These are phyloP conservation scores for Cosmia trapezina DNA, from an alignment of 2,888 invertebrate genomes.

Conservation along the genomic window DNA sequence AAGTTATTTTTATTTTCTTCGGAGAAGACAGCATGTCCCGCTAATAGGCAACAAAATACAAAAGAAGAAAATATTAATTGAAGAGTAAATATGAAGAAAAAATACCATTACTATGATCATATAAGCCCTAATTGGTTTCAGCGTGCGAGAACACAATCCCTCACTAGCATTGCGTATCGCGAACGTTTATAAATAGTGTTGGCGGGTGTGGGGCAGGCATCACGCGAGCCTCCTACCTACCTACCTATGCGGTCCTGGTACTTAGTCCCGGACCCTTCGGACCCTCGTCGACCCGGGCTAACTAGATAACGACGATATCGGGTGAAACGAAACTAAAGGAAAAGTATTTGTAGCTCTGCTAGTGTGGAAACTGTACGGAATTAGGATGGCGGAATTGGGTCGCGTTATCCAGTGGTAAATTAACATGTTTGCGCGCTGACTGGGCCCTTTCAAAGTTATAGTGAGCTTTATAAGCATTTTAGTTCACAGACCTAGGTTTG, in stretches of 20 bases:
- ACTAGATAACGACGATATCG: conserved; percentile 90
- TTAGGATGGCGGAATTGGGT: conserved; percentile 81
- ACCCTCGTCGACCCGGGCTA: conserved; percentile 89
- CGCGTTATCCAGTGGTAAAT: conserved; percentile 78
- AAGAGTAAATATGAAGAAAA: conserved; percentile 61
- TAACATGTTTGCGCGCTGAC: conserved; percentile 79
- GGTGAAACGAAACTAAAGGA: conserved; percentile 87
- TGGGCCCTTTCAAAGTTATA: conserved; percentile 67
- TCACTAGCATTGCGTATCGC: conserved; percentile 78
- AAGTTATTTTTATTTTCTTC: conserved; percentile 42
- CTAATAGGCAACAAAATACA: conserved; percentile 39
- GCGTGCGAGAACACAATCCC: conserved; percentile 83
- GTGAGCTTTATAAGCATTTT: conserved; percentile 67
- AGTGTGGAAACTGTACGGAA: conserved; percentile 84
- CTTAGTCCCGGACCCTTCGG: conserved; percentile 84
- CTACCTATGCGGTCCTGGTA: conserved; percentile 81
- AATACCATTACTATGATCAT: conserved; percentile 75
- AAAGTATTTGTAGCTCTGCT: conserved; percentile 86
- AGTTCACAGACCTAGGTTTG: conserved; percentile 56
- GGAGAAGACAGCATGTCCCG: conserved; percentile 17
- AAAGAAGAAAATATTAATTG: conserved; percentile 58
- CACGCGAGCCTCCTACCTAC: conserved; percentile 80
- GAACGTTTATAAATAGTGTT: conserved; percentile 82
- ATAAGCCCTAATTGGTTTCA: conserved; percentile 85
- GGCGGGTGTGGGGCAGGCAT: conserved; percentile 74